Evolutionary conservation across 1,140 invertebrate genomes (phyloP).

Genomic region (Bombus waltoni): DNA sequence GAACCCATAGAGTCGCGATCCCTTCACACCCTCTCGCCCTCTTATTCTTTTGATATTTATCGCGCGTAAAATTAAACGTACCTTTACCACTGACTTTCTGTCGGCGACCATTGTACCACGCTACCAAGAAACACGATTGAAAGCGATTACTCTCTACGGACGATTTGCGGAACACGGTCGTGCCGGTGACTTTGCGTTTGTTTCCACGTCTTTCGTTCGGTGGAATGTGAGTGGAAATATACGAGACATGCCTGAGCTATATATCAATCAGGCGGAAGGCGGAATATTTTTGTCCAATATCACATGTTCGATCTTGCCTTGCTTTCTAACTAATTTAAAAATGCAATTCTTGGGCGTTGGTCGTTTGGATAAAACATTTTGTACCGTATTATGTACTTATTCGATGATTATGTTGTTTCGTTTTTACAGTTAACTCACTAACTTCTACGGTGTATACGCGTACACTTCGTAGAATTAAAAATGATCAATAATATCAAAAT

Average conservation of each 20-base stretch:
- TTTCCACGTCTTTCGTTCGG: slow-evolving; percentile 6
- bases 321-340: neutral
- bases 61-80: slow-evolving; percentile 57
- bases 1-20: neutral
- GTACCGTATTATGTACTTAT: neutral
- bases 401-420: neutral
- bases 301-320: neutral
- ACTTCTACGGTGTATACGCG: neutral
- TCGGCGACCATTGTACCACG: slow-evolving; percentile 23
- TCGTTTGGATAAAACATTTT: neutral
- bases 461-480: neutral
- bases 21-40: neutral
- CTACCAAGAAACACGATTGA: slow-evolving; percentile 22
- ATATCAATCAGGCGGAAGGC: neutral
- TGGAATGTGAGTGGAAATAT: neutral
- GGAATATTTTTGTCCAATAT: neutral
- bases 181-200: neutral
- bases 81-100: slow-evolving; percentile 14
- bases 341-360: neutral
- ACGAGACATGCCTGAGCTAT: neutral
- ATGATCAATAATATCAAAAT: too few species aligned
- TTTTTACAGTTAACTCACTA: neutral
- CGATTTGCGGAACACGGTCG: slow-evolving; percentile 8
- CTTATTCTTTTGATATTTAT: slow-evolving; percentile 49
- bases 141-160: slow-evolving; percentile 28